Evolutionary conservation across 2,797 vertebrate species (phyloP).

Genomic region (Philypnodon macrostomus): DNA sequence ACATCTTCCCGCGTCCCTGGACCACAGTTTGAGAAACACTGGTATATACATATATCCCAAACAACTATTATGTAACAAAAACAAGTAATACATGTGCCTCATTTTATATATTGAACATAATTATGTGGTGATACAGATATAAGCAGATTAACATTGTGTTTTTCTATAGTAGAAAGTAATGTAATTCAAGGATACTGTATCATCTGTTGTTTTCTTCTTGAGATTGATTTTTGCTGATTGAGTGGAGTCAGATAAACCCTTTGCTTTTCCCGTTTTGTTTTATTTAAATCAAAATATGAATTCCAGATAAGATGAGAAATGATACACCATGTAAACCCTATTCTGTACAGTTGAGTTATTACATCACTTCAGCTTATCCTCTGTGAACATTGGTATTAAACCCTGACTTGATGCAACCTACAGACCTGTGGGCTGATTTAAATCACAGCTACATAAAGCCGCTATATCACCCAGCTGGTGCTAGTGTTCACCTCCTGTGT

Average conservation of each 20-base stretch:
- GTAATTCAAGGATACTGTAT: not conserved
- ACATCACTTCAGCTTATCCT: constrained; percentile 53
- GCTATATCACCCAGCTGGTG: constrained; percentile 41
- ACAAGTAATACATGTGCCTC: not conserved
- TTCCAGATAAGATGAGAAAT: constrained; percentile 6
- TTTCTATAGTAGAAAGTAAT: not conserved
- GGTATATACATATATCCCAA: too few species aligned
- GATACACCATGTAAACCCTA: constrained; percentile 16
- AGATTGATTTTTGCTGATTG: not conserved
- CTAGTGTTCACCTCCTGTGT: constrained; percentile 6
- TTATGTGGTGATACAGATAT: not conserved
- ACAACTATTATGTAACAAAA: too few species aligned
- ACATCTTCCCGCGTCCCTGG: too few species aligned
- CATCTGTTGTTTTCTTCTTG: not conserved
- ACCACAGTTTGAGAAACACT: too few species aligned
- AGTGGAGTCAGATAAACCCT: not conserved
- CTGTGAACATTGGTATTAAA: constrained; percentile 35
- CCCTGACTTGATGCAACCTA: constrained; percentile 30
- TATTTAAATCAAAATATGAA: constrained; percentile 5
- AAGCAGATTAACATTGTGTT: not conserved
- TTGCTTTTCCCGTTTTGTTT: not conserved
- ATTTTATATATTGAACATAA: not conserved
- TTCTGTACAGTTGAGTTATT: constrained; percentile 35
- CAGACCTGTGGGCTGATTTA: constrained; percentile 36
- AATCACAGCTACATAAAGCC: constrained; percentile 27